These are phyloP conservation scores for Metaphire vulgaris DNA, from an alignment of 1,140 invertebrate genomes.

Conservation along the genomic window DNA sequence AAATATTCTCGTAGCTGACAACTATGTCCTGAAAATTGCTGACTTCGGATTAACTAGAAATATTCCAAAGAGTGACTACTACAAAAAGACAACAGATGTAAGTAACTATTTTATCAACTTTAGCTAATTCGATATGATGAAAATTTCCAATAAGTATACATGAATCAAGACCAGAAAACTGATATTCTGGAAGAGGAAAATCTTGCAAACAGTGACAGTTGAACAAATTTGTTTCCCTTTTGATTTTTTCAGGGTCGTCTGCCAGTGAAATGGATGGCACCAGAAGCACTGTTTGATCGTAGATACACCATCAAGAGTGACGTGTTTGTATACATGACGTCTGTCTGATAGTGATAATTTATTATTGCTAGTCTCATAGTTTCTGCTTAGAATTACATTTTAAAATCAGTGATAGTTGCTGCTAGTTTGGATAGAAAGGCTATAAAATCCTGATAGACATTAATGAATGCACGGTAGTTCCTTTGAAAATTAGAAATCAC, in stretches of 20 bases:
- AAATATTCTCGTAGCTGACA: slow-evolving; percentile 89
- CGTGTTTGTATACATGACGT: slow-evolving; percentile 40
- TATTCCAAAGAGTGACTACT: slow-evolving; percentile 89
- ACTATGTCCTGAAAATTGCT: slow-evolving; percentile 82
- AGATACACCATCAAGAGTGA: slow-evolving; percentile 53
- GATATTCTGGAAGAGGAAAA: too few relatives aligned
- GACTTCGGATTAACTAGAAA: slow-evolving; percentile 96
- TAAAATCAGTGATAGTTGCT: too few relatives aligned
- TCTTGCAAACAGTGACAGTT: too few relatives aligned
- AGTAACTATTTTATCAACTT: slow-evolving; percentile 44
- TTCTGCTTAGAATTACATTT: too few relatives aligned
- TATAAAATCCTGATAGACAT: too few relatives aligned
- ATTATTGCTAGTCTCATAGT: too few relatives aligned
- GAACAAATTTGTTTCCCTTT: not conserved
- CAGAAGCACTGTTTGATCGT: slow-evolving; percentile 66
- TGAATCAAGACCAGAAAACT: too few relatives aligned
- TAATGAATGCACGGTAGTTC: too few relatives aligned
- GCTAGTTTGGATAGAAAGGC: too few relatives aligned
- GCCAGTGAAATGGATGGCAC: slow-evolving; percentile 99
- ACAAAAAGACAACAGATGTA: slow-evolving; percentile 89
- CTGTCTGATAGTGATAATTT: too few relatives aligned
- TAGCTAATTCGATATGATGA: not conserved
- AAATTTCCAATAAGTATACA: not conserved
- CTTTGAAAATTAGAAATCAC: too few relatives aligned
- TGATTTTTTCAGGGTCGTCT: slow-evolving; percentile 69